These are phyloP conservation scores for Vimba vimba DNA, from an alignment of 2,113 vertebrate species.

Conservation along the genomic window DNA sequence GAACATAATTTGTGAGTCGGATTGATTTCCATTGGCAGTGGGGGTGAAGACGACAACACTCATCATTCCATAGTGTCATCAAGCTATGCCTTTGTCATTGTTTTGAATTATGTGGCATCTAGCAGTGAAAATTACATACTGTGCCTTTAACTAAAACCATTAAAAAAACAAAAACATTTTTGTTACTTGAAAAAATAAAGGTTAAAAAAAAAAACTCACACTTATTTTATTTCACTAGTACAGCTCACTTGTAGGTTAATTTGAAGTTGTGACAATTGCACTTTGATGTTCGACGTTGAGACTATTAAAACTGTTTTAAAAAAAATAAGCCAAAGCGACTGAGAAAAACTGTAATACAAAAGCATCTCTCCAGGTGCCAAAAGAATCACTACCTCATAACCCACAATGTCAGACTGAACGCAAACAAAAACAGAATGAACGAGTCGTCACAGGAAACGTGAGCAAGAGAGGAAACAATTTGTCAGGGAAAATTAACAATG, in stretches of 20 bases:
- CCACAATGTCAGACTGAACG: constrained; percentile 33
- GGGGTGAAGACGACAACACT: too few species aligned
- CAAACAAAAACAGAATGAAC: constrained; percentile 34
- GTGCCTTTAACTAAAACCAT: too few species aligned
- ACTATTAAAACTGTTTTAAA: not conserved
- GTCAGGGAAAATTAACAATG: constrained; percentile 54
- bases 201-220: not conserved
- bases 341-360: not conserved
- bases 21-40: too few species aligned
- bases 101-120: too few species aligned
- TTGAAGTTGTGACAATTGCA: not conserved
- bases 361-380: not conserved
- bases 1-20: too few species aligned
- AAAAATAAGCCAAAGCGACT: not conserved
- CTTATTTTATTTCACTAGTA: not conserved
- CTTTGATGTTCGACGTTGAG: not conserved
- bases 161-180: too few species aligned
- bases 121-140: too few species aligned
- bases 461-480: constrained; percentile 54
- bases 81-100: too few species aligned
- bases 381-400: not conserved
- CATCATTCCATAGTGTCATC: too few species aligned
- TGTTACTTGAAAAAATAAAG: not conserved
- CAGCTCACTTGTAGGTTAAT: not conserved
- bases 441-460: constrained; percentile 31